Percentiles rank a stretch among this genome's conserved stretches.
These are phyloP conservation scores for Rissa tridactyla DNA, from an alignment of 2,113 vertebrate genomes.

Conservation along the genomic window DNA sequence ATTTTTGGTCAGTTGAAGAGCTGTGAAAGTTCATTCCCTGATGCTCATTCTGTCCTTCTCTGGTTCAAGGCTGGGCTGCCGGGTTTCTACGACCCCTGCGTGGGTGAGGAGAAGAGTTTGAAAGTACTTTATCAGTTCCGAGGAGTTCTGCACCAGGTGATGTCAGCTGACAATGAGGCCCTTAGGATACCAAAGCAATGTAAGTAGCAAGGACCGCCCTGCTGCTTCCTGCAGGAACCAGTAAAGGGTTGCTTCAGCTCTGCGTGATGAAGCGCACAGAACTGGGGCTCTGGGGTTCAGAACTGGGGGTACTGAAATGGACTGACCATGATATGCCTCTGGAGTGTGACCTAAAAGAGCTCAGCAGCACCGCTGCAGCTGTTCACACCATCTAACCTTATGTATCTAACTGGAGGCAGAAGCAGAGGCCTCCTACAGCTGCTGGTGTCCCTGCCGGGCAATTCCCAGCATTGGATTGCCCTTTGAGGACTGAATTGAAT, in stretches of 20 bases:
- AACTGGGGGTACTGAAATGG: not conserved
- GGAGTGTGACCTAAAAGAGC: not conserved
- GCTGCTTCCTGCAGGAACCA: not conserved
- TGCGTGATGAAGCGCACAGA: not conserved
- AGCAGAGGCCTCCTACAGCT: not conserved
- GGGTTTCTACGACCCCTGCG: slow-evolving; percentile 95
- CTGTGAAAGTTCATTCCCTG: not conserved
- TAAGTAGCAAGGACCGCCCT: slow-evolving; percentile 67
- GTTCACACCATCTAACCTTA: not conserved
- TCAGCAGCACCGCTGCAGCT: not conserved
- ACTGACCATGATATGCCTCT: not conserved
- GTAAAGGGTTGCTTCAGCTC: not conserved
- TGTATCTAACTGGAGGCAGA: not conserved
- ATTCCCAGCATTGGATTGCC: not conserved
- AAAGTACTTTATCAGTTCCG: slow-evolving; percentile 99
- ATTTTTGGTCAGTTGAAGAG: not conserved
- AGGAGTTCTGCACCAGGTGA: slow-evolving; percentile 95
- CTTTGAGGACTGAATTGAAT: not conserved
- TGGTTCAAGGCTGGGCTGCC: slow-evolving; percentile 88
- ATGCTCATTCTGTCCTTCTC: not conserved
- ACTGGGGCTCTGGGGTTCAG: not conserved
- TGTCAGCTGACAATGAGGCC: slow-evolving; percentile 87
- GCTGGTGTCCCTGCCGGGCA: not conserved
- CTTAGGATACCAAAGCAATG: slow-evolving; percentile 99
- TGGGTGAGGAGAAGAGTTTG: slow-evolving; percentile 96